phyloP scores from a whole-genome alignment of 2,113 vertebrate genomes.

The Anhinga anhinga region DNA sequence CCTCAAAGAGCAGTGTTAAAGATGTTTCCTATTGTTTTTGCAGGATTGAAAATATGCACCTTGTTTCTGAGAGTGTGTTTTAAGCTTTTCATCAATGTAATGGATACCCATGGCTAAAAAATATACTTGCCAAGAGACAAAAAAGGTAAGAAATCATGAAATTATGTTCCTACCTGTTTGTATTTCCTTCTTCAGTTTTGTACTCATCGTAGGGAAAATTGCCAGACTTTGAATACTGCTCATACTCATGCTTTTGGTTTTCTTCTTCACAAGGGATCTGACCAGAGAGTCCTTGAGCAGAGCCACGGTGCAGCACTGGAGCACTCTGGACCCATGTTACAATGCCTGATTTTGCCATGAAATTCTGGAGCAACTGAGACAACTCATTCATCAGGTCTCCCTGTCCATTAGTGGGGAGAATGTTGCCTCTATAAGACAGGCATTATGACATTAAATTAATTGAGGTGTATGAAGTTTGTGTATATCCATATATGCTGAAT shows the following conservation, averaged over 20 bases:
- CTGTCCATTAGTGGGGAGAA: not conserved
- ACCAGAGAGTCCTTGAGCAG: not conserved
- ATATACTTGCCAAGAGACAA: not conserved
- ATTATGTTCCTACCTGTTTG: not conserved
- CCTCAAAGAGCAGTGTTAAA: not conserved
- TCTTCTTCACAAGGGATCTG: not conserved
- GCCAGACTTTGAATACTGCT: not conserved
- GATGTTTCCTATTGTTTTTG: not conserved
- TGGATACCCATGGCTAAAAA: not conserved
- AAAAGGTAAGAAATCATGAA: not conserved
- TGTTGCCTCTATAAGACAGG: not conserved
- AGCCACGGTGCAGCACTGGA: fast-evolving
- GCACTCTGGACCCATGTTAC: not conserved
- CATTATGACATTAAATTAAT: not conserved
- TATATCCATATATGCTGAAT: not conserved
- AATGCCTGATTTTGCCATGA: not conserved
- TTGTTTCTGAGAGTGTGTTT: not conserved
- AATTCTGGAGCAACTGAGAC: not conserved
- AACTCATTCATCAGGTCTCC: not conserved
- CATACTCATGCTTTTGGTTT: not conserved
- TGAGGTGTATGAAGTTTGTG: not conserved
- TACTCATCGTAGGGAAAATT: not conserved
- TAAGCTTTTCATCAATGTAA: not conserved
- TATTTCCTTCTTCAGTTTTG: not conserved
- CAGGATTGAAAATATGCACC: not conserved